A percentile compares a stretch with the other conserved stretches of the same genome.
Evolutionary conservation across 2,797 vertebrate genomes (phyloP).

Genomic region (Toxotes lorentzi): DNA sequence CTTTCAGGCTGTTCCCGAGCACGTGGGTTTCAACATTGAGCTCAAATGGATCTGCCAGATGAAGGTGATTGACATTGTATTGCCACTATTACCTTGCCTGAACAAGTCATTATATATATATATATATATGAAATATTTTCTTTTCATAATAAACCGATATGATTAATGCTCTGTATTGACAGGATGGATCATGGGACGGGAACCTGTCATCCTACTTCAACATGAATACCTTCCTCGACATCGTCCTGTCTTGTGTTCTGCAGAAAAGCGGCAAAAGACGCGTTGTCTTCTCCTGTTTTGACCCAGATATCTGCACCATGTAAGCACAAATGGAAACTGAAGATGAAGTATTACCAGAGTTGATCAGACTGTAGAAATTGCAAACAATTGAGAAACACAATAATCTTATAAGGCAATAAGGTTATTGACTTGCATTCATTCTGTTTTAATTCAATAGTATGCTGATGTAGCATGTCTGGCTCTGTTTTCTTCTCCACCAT

Average conservation of each 20-base stretch:
- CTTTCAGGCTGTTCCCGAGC: slow-evolving; percentile 91
- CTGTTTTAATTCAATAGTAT: background rate
- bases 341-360: background rate
- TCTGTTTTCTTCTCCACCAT: too few species aligned
- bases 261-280: slow-evolving; percentile 91
- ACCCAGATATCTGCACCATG: slow-evolving; percentile 98
- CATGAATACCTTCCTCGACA: slow-evolving; percentile 95
- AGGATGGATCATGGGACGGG: slow-evolving; percentile 96
- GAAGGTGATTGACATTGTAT: slow-evolving; percentile 81
- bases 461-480: background rate
- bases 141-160: background rate
- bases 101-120: background rate
- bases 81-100: background rate
- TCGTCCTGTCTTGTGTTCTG: slow-evolving; percentile 92
- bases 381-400: background rate
- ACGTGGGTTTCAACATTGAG: slow-evolving; percentile 97
- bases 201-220: slow-evolving; percentile 96
- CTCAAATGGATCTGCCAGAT: slow-evolving; percentile 97
- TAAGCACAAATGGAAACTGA: slow-evolving; percentile 78
- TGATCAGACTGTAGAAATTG: background rate
- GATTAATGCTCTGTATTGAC: slow-evolving; percentile 24
- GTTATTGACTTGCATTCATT: background rate
- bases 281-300: slow-evolving; percentile 96
- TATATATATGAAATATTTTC: background rate
- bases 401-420: background rate